Evolutionary conservation across 1,140 invertebrate genomes (phyloP).

Genomic region (Achatina immaculata): DNA sequence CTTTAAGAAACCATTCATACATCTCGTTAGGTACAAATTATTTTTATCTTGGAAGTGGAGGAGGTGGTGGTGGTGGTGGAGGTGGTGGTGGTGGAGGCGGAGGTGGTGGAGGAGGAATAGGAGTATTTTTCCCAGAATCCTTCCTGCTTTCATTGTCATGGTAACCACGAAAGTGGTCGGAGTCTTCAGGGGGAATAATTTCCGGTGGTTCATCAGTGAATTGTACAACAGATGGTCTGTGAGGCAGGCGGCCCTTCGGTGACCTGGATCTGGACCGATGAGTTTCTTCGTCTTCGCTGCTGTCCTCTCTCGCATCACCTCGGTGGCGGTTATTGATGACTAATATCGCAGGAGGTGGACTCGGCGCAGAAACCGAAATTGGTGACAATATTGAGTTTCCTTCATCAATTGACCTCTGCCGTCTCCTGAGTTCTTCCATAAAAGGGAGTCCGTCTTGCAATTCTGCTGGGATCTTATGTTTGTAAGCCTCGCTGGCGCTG

Average conservation of each 20-base stretch:
- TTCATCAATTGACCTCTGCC: conserved; percentile 28
- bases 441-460: conserved; percentile 24
- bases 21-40: too few relatives aligned
- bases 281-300: not conserved
- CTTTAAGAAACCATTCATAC: too few relatives aligned
- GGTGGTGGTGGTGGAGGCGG: conserved; percentile 27
- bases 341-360: not conserved
- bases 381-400: not conserved
- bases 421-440: conserved; percentile 29
- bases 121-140: not conserved
- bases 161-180: not conserved
- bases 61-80: conserved; percentile 4
- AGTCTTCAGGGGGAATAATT: conserved; percentile 17
- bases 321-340: not conserved
- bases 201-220: conserved; percentile 32
- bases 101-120: not conserved
- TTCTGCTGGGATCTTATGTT: not conserved
- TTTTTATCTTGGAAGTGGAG: not conserved
- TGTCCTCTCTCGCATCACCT: not conserved
- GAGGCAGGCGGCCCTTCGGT: not conserved
- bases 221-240: conserved; percentile 26
- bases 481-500: not conserved
- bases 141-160: not conserved
- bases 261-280: not conserved
- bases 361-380: not conserved